Conservation (phyloP, 2,113 vertebrate species). For the Cromileptes altivelis region DNA sequence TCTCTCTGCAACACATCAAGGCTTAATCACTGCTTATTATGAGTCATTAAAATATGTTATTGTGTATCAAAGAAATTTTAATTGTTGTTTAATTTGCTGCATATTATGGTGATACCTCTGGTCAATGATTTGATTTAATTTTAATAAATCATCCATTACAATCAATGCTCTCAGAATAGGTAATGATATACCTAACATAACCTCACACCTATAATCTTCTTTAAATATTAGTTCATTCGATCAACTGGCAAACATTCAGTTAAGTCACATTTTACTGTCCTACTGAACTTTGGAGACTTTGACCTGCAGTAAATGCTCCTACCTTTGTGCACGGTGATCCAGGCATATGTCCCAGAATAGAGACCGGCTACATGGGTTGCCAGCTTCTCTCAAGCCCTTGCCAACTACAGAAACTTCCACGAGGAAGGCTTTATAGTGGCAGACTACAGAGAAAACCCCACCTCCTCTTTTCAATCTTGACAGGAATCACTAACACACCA, state of each 20-base stretch:
- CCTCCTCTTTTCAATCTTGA: conserved; percentile 28
- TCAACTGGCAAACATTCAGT: background rate
- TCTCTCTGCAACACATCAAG: background rate
- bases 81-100: background rate
- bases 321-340: conserved; percentile 62
- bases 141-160: background rate
- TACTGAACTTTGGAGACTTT: conserved; percentile 4
- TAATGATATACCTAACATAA: background rate
- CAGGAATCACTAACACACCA: background rate
- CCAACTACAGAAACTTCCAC: background rate
- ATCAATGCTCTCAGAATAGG: background rate
- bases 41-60: background rate
- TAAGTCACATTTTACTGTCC: background rate
- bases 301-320: conserved; percentile 27
- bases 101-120: background rate
- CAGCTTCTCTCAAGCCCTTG: background rate
- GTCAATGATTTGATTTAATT: background rate
- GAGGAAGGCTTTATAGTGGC: conserved; percentile 50
- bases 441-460: conserved; percentile 17
- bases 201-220: background rate
- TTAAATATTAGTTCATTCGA: background rate
- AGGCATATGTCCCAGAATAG: conserved; percentile 65
- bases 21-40: background rate
- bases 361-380: background rate
- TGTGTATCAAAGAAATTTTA: background rate